Conservation (phyloP, 2,113 vertebrate genomes). For the Nesogale talazaci region DNA sequence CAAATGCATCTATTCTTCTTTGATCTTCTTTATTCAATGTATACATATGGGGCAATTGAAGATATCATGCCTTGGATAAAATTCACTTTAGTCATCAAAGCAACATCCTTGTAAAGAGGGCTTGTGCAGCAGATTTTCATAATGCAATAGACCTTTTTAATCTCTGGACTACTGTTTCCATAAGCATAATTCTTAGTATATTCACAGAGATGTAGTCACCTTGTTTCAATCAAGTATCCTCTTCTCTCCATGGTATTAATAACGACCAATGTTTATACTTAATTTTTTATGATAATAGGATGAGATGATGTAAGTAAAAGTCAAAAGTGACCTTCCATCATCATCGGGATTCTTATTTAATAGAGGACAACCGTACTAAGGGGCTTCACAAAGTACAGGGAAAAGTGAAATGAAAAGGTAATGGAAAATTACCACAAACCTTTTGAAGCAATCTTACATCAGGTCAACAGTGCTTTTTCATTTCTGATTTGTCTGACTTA, state of each 20-base stretch:
- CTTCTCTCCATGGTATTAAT: background rate
- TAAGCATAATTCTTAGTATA: constrained; percentile 17
- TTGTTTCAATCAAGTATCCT: background rate
- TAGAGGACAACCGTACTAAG: background rate
- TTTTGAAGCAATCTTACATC: background rate
- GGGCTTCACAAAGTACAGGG: too few species aligned
- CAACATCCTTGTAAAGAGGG: too few species aligned
- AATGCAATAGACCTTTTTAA: too few species aligned
- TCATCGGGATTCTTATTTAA: background rate
- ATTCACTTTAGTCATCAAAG: too few species aligned
- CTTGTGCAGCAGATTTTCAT: too few species aligned
- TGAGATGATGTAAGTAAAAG: background rate
- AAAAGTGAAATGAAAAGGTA: too few species aligned
- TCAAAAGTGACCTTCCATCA: background rate
- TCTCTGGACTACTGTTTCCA: too few species aligned
- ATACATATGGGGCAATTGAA: too few species aligned
- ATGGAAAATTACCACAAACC: too few species aligned
- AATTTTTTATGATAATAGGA: background rate
- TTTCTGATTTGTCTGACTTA: background rate
- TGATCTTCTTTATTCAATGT: too few species aligned
- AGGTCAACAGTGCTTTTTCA: background rate
- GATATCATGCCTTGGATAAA: too few species aligned
- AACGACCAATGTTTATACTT: background rate
- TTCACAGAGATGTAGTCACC: background rate
- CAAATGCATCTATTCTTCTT: too few species aligned